Conservation (phyloP, 2,113 vertebrate species). For the Vulpes ferrilata region DNA sequence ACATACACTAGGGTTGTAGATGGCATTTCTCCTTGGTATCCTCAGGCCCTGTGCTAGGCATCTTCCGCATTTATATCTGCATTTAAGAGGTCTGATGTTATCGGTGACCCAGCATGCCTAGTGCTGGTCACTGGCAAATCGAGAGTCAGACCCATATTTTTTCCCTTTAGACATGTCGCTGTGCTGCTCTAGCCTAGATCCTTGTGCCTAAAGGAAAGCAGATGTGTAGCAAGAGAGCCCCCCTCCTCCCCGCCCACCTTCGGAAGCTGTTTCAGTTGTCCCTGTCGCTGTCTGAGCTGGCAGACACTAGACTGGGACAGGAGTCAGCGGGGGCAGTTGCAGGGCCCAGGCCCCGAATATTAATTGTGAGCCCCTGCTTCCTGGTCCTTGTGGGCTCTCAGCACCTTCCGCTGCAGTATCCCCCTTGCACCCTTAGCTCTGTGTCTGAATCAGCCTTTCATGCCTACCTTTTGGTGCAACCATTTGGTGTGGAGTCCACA, state of each 20-base stretch:
- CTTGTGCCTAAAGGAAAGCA: not conserved
- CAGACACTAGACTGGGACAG: too few relatives aligned
- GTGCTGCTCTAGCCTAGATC: not conserved
- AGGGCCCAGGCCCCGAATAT: too few relatives aligned
- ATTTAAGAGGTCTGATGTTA: not conserved
- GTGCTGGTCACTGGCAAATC: not conserved
- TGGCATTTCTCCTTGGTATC: not conserved
- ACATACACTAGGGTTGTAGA: not conserved
- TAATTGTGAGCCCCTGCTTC: too few relatives aligned
- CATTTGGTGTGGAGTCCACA: too few relatives aligned
- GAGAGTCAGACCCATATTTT: not conserved
- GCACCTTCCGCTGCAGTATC: too few relatives aligned
- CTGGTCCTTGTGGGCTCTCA: too few relatives aligned
- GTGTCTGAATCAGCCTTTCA: too few relatives aligned
- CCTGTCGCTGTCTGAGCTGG: not conserved
- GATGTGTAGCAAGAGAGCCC: not conserved
- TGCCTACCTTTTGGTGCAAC: too few relatives aligned
- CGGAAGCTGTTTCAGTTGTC: not conserved
- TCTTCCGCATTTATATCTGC: not conserved
- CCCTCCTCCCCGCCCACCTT: too few relatives aligned
- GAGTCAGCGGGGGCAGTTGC: too few relatives aligned
- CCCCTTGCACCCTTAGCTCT: too few relatives aligned
- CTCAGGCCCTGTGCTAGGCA: not conserved
- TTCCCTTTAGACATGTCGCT: not conserved
- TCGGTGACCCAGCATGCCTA: rapidly evolving